These are phyloP conservation scores for Scaptomyza cyrtandrae DNA, from an alignment of 2,888 invertebrate genomes.

Conservation along the genomic window DNA sequence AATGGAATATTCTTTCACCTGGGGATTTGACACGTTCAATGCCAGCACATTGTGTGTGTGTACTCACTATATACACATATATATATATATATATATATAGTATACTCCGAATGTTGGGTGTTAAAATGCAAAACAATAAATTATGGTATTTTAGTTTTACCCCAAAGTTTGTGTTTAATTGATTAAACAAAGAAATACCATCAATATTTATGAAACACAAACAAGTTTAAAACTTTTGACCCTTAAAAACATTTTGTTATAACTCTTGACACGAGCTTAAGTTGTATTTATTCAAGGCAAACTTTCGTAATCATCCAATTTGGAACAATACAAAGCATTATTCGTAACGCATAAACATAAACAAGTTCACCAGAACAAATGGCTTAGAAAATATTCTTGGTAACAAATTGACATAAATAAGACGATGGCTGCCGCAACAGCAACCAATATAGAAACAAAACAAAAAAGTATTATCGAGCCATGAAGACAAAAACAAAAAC, in stretches of 20 bases:
- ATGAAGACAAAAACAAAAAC: constrained; percentile 32
- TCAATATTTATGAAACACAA: constrained; percentile 9
- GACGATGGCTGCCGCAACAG: constrained; percentile 32
- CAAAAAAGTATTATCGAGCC: constrained; percentile 59
- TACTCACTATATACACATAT: too few species aligned
- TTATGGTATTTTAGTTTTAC: constrained; percentile 7
- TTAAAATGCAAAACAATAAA: constrained; percentile 17
- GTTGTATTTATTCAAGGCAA: constrained; percentile 34
- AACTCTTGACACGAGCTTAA: constrained; percentile 22
- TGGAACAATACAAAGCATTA: constrained; percentile 39
- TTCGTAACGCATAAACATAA: constrained; percentile 54
- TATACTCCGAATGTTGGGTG: neutral
- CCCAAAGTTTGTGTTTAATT: constrained; percentile 5
- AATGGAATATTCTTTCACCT: constrained; percentile 29
- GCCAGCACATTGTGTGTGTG: constrained; percentile 1
- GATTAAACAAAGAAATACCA: neutral
- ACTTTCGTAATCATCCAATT: constrained; percentile 61
- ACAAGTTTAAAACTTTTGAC: neutral
- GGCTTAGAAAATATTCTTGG: constrained; percentile 71
- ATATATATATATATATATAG: too few species aligned
- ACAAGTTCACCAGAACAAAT: constrained; percentile 65
- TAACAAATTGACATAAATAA: constrained; percentile 72
- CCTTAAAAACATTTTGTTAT: constrained; percentile 1
- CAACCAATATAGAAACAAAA: constrained; percentile 50
- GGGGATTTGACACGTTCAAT: constrained; percentile 43